Evolutionary conservation across 1,140 invertebrate species (phyloP).

Genomic region (Orussus abietinus): DNA sequence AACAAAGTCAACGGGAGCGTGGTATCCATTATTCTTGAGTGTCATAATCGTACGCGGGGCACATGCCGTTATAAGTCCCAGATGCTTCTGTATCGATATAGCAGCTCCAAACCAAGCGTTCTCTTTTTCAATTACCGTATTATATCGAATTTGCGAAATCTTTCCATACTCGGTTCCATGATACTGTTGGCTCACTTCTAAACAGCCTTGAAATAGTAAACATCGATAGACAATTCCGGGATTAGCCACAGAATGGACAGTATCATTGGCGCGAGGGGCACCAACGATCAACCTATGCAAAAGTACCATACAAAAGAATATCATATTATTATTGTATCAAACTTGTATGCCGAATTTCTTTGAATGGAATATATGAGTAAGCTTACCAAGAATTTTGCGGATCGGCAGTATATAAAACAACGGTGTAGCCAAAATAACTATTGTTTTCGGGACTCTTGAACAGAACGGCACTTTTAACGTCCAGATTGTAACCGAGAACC

Average conservation of each 20-base stretch:
- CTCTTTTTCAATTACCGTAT: slow-evolving; percentile 5
- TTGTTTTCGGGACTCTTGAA: slow-evolving; percentile 8
- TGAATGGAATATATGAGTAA: not conserved
- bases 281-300: slow-evolving; percentile 30
- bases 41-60: slow-evolving; percentile 28
- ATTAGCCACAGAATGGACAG: too few relatives aligned
- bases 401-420: slow-evolving; percentile 20
- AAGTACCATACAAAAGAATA: slow-evolving; percentile 4
- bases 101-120: slow-evolving; percentile 32
- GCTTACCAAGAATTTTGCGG: slow-evolving; percentile 14
- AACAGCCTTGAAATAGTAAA: not conserved
- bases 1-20: not conserved
- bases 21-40: too few relatives aligned
- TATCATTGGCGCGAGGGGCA: slow-evolving; percentile 33
- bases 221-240: slow-evolving; percentile 35
- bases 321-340: not conserved
- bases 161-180: too few relatives aligned
- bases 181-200: too few relatives aligned
- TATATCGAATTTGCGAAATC: too few relatives aligned
- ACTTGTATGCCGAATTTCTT: slow-evolving; percentile 11
- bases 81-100: slow-evolving; percentile 20
- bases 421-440: slow-evolving; percentile 35
- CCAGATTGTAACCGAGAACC: slow-evolving; percentile 28
- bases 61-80: slow-evolving; percentile 27
- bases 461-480: slow-evolving; percentile 20